Percentiles rank a stretch among this genome's conserved stretches.
Evolutionary conservation across 1,140 invertebrate species (phyloP).

Genomic region (Maconellicoccus hirsutus): DNA sequence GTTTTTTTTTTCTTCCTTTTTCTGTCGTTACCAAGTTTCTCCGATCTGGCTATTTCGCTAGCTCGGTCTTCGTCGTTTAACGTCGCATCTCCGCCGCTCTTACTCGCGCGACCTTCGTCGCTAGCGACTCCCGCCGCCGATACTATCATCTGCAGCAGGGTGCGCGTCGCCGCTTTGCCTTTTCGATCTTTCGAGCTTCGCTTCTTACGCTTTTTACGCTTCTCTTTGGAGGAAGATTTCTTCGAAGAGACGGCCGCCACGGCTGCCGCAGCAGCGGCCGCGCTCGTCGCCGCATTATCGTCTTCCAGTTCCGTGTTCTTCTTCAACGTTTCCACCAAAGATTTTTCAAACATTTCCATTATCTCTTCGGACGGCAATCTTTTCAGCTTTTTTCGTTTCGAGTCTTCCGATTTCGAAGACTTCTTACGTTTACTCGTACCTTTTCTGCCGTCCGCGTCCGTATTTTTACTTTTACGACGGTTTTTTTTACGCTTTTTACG

Average conservation of each 20-base stretch:
- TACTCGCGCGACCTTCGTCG: background rate
- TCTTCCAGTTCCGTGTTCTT: background rate
- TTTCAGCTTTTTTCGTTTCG: background rate
- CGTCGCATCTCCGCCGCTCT: background rate
- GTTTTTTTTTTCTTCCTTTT: background rate
- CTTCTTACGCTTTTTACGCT: background rate
- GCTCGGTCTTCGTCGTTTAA: background rate
- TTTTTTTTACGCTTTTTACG: background rate
- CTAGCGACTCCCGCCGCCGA: background rate
- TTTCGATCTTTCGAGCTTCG: background rate
- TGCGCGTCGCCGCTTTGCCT: background rate
- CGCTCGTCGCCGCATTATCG: background rate
- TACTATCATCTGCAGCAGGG: background rate
- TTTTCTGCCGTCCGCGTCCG: background rate
- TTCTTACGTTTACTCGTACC: slow-evolving; percentile 5
- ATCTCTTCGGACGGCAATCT: background rate
- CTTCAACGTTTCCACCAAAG: background rate
- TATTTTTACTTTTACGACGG: background rate
- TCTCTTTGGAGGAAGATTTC: slow-evolving; percentile 4
- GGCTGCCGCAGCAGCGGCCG: background rate
- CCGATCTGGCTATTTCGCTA: background rate
- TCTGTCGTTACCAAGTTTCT: background rate
- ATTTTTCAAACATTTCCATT: background rate
- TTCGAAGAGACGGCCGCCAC: background rate
- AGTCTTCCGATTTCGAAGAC: background rate